Conservation (phyloP, 2,888 invertebrate species). For the Orthonychiurus folsomi region DNA sequence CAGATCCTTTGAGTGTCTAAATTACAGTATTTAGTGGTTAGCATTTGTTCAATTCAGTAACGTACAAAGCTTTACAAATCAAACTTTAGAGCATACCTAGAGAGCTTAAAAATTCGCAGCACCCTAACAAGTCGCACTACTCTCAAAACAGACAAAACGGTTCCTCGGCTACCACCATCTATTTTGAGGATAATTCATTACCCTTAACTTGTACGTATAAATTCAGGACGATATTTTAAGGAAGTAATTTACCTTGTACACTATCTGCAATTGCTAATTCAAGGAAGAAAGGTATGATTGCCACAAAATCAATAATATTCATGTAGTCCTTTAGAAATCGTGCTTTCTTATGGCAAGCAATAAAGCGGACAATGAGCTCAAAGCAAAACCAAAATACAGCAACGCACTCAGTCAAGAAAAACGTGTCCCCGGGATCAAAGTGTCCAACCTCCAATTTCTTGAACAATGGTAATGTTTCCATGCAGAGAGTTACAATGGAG, state of each 20-base stretch:
- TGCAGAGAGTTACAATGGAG: conserved; percentile 30
- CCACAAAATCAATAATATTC: conserved; percentile 33
- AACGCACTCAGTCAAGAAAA: conserved; percentile 26
- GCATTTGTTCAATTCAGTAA: too few species aligned
- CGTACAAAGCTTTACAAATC: too few species aligned
- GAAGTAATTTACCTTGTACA: too few species aligned
- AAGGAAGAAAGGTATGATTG: conserved; percentile 32
- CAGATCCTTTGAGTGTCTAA: conserved; percentile 24
- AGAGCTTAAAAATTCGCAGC: conserved; percentile 36
- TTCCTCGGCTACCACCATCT: too few species aligned
- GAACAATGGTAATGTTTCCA: conserved; percentile 25
- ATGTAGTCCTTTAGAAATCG: conserved; percentile 23
- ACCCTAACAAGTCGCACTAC: conserved; percentile 34
- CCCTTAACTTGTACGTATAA: too few species aligned
- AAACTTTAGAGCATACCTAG: too few species aligned
- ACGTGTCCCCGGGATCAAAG: conserved; percentile 18
- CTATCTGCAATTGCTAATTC: too few species aligned
- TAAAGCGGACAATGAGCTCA: conserved; percentile 21
- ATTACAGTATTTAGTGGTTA: too few species aligned
- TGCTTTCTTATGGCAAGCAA: conserved; percentile 20
- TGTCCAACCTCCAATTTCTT: neutral
- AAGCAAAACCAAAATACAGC: conserved; percentile 31
- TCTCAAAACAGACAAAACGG: conserved; percentile 22
- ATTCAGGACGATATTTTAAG: too few species aligned
- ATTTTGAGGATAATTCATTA: too few species aligned